A percentile compares a stretch with the other conserved stretches of the same genome.
Evolutionary conservation across 2,113 vertebrate genomes (phyloP).

Genomic region (Enhydra lutris): DNA sequence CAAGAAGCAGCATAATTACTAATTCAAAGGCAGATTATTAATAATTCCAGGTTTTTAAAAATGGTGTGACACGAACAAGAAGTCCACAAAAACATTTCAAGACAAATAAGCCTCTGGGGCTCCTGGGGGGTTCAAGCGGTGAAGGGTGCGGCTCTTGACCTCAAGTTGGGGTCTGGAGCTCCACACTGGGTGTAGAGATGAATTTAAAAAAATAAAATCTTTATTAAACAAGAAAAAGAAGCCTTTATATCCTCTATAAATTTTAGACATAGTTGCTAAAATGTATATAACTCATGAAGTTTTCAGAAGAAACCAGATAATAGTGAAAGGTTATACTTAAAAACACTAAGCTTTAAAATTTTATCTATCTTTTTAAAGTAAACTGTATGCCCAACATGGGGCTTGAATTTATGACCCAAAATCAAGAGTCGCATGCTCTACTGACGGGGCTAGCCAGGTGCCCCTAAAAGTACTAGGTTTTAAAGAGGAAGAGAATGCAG

Average conservation of each 20-base stretch:
- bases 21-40: neutral
- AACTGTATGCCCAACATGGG: neutral
- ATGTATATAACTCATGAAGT: neutral
- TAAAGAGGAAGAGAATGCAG: no score
- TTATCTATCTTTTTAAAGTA: neutral
- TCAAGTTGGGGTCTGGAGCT: neutral
- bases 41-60: neutral
- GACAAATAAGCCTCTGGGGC: neutral
- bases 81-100: neutral
- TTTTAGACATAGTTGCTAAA: neutral
- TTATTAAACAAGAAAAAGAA: neutral
- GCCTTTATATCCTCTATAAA: neutral
- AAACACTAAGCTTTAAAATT: neutral
- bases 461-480: no score
- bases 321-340: neutral
- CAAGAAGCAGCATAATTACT: neutral
- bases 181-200: neutral
- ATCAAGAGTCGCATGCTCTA: neutral
- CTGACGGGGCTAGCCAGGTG: neutral
- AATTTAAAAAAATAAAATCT: neutral
- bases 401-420: neutral
- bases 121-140: neutral
- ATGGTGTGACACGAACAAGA: neutral
- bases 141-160: neutral
- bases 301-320: neutral